Conservation (phyloP, 1,140 invertebrate genomes). For the Papilio dardanus region DNA sequence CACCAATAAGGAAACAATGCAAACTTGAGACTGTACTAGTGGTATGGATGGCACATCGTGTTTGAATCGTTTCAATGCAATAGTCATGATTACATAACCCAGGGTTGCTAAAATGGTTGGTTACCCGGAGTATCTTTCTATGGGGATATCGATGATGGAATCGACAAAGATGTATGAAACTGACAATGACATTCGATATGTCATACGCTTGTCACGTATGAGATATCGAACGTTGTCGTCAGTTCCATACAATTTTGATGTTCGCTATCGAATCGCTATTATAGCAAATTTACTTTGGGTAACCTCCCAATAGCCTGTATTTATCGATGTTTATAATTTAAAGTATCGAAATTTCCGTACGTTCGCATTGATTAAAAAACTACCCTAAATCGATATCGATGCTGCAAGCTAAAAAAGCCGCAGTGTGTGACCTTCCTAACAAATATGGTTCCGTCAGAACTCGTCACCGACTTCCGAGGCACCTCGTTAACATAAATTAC, state of each 20-base stretch:
- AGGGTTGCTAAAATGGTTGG: no score
- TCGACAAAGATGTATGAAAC: no score
- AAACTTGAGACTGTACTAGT: not conserved
- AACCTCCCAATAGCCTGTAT: not conserved
- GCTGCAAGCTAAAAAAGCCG: not conserved
- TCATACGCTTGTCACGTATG: no score
- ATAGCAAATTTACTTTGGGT: no score
- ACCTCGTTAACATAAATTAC: conserved; percentile 62
- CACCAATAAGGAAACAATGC: not conserved
- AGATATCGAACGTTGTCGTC: no score
- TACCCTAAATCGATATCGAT: not conserved
- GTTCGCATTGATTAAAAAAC: not conserved
- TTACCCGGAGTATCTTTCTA: no score
- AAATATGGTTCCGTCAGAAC: conserved; percentile 46
- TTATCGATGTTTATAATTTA: not conserved
- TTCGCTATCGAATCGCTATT: no score
- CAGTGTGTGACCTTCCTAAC: conserved; percentile 15
- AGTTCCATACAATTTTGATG: no score
- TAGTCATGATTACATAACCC: not conserved
- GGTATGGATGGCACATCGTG: not conserved
- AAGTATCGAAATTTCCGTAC: not conserved
- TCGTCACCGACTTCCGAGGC: conserved; percentile 42
- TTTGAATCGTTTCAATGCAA: not conserved
- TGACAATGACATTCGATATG: no score
- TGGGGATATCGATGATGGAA: no score